A percentile compares a stretch with the other conserved stretches of the same genome.
Conservation (phyloP, 64 coral and sea anemone species). For the Dendrophyllia cribrosa region DNA sequence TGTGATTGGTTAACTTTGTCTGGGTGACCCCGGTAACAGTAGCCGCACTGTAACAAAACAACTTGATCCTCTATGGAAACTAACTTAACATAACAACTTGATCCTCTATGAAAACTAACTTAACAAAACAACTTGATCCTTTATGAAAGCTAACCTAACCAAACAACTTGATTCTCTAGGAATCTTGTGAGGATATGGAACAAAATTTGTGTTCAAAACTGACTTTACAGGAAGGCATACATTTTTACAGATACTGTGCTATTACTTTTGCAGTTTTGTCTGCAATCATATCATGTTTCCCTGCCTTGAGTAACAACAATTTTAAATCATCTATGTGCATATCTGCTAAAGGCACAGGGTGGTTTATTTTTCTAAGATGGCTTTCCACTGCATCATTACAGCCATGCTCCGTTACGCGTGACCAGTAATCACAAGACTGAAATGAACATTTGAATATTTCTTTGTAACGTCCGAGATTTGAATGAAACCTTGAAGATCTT, state of each 20-base stretch:
- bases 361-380: constrained; percentile 52
- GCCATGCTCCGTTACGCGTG: too few species aligned
- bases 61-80: background rate
- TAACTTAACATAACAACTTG: constrained; percentile 2
- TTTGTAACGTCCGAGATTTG: too few species aligned
- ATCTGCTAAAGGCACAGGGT: constrained; percentile 48
- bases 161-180: background rate
- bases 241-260: background rate
- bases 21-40: too few species aligned
- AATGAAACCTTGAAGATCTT: too few species aligned
- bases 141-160: too few species aligned
- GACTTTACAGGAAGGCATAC: background rate
- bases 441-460: too few species aligned
- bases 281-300: constrained; percentile 54
- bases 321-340: constrained; percentile 55
- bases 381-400: constrained; percentile 60
- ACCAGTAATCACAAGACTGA: too few species aligned
- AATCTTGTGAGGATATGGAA: background rate
- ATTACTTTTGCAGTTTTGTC: background rate
- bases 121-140: too few species aligned
- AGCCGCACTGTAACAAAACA: too few species aligned
- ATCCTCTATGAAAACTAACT: too few species aligned
- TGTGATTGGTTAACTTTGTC: too few species aligned
- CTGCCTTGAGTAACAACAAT: constrained; percentile 51
- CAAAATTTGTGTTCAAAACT: background rate